phyloP scores from a whole-genome alignment of 2,113 vertebrate genomes.

The Cyphotilapia sp. region DNA sequence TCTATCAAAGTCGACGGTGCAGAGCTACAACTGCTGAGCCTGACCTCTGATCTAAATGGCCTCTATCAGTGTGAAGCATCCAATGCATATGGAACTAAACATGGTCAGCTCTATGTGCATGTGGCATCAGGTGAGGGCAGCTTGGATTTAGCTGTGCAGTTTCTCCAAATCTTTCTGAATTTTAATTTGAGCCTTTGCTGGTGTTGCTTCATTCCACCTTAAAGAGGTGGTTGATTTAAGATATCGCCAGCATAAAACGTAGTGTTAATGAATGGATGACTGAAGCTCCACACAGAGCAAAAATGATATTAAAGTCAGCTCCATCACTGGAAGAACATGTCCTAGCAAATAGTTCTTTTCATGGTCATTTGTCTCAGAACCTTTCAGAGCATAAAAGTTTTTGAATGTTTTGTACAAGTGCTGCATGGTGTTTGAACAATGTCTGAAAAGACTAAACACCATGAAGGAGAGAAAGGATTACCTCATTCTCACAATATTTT shows the following conservation, averaged over 20 bases:
- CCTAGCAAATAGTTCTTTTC: neutral
- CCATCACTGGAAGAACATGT: neutral
- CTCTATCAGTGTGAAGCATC: neutral
- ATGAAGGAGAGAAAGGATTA: neutral
- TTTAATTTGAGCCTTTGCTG: neutral
- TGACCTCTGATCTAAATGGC: neutral
- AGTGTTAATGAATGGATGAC: neutral
- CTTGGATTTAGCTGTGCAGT: neutral
- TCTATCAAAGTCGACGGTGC: neutral
- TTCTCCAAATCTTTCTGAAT: neutral
- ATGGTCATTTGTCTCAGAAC: neutral
- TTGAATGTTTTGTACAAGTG: neutral
- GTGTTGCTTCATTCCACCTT: neutral
- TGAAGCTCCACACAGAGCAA: neutral
- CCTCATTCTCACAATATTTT: neutral
- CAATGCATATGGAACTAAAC: neutral
- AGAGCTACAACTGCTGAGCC: neutral
- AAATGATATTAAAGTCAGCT: neutral
- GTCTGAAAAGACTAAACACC: neutral
- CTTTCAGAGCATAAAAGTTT: neutral
- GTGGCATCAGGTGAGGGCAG: neutral
- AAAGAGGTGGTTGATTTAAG: neutral
- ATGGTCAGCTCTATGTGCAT: neutral
- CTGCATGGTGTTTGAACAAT: neutral
- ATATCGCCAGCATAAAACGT: rapidly evolving